Evolutionary conservation across 2,113 vertebrate species (phyloP).

Genomic region (Zootoca vivipara): DNA sequence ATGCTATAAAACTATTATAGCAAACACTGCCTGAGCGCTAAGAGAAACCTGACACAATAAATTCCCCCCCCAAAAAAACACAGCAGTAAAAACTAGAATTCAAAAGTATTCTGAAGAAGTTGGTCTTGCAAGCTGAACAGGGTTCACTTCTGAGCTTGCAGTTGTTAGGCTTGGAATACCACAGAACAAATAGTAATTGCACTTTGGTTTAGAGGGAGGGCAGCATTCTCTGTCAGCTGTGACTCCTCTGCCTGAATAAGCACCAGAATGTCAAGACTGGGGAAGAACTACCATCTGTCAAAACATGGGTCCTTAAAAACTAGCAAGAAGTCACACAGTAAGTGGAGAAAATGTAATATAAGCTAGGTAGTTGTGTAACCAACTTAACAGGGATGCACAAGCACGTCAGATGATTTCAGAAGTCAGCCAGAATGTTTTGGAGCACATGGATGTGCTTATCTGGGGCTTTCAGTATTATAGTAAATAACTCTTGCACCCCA

Average conservation of each 20-base stretch:
- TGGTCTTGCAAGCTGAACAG: neutral
- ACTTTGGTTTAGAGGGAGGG: neutral
- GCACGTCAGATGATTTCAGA: neutral
- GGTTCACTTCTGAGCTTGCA: neutral
- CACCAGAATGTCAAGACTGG: neutral
- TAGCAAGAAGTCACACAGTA: slow-evolving; percentile 6
- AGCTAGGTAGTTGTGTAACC: neutral
- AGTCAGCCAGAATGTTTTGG: neutral
- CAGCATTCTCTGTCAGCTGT: accelerated
- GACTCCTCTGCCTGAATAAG: slow-evolving; percentile 7
- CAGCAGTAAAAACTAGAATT: neutral
- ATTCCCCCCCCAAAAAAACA: neutral
- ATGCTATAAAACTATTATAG: slow-evolving; percentile 4
- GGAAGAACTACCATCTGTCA: slow-evolving; percentile 32
- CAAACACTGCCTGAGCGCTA: neutral
- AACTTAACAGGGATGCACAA: neutral
- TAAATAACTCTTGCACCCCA: neutral
- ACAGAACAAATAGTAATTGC: neutral
- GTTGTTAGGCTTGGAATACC: neutral
- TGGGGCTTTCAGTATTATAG: neutral
- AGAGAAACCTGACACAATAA: neutral
- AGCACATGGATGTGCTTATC: neutral
- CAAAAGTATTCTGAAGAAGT: slow-evolving; percentile 34
- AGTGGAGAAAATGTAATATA: neutral
- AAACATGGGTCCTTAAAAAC: neutral